Evolutionary conservation across 1,140 invertebrate species (phyloP), one percentile per base, ranked within the genome.

Genomic region (Drosophila nannoptera): DNA sequence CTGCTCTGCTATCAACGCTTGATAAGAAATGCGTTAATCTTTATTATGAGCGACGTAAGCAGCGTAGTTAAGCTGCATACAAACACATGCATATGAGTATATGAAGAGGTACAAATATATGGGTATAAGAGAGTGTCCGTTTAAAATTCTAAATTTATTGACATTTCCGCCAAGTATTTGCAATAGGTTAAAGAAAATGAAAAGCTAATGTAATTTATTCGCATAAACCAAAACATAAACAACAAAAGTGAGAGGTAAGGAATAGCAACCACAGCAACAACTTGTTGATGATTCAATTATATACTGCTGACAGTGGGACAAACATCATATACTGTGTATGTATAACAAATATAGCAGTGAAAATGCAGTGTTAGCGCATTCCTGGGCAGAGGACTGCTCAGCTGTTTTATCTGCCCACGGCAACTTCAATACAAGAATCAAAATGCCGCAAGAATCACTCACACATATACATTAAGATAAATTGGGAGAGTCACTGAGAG

Each of bases 11-110:
- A 83, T 83, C 78, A 78, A 72, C 67, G 75, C 73, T 77, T 86
- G 80, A 84, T 84, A 84, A 84, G 80, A 84, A 84, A 84, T 84
- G 80, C 80, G 80, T 84, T 84, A 84, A 84, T 84, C 80, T 84
- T 84, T 84, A 84, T 84, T 80, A 80, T 73, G 65, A 59, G 69
- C 69, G 60, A 63, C 63, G 73, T 49, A 50, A 53, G 72, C 73
- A 84, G 76, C 72, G 65, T 65, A 68, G 69, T 68, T 68, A 52
- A 72, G 65, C 72, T 75, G 62, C 64, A 75, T 55, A 61, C 32
- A 59, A 45, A 53, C 35, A 60, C 46, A 59, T 32, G 38, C 42
- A 64, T 22, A 49, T 22, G 42, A 40, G 29, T 8, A 45, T 32
- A 56, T 59, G n/a, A 48, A 46, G 52, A 29, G 16, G 50, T 54